phyloP scores from a whole-genome alignment of 2,888 invertebrate genomes.

The Ctena decussata region DNA sequence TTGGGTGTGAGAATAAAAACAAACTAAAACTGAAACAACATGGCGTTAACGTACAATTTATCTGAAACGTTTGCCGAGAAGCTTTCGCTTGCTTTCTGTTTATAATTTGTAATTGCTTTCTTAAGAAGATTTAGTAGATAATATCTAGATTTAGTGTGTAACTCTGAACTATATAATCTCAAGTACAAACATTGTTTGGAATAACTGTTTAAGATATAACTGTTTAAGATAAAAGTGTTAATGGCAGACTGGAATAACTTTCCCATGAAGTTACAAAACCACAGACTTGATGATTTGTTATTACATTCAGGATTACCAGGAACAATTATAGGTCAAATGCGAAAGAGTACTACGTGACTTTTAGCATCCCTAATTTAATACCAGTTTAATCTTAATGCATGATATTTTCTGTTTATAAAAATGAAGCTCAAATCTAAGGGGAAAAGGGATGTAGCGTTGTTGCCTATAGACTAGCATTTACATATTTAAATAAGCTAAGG shows the following conservation, averaged over 20 bases:
- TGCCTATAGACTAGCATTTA: neutral
- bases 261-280: neutral
- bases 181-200: neutral
- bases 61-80: neutral
- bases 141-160: neutral
- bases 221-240: neutral
- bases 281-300: neutral
- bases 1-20: neutral
- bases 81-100: neutral
- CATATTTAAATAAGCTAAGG: neutral
- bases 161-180: neutral
- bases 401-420: neutral
- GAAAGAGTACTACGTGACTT: neutral
- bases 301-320: neutral
- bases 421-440: neutral
- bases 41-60: neutral
- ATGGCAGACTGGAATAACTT: neutral
- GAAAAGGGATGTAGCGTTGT: neutral
- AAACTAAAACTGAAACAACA: neutral
- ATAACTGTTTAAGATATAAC: neutral
- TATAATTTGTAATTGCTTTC: neutral
- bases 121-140: neutral
- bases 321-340: neutral
- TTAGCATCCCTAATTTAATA: neutral
- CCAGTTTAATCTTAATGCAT: neutral